Evolutionary conservation across 2,797 vertebrate species (phyloP).

Genomic region (Rhinoraja longicauda): DNA sequence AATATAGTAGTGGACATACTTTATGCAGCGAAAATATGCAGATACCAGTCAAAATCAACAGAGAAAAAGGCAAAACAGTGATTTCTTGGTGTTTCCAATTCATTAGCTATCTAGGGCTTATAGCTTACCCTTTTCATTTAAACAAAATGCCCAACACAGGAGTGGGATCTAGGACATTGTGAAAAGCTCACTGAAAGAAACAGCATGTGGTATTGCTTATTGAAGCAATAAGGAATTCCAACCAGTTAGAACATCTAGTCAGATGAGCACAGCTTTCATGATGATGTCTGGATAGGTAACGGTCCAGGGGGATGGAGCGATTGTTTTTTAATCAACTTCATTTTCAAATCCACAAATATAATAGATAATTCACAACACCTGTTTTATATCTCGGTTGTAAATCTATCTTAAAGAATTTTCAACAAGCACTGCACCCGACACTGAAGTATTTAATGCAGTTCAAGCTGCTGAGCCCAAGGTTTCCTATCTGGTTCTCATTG

Average conservation of each 20-base stretch:
- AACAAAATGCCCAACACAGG: background rate
- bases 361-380: background rate
- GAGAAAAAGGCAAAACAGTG: background rate
- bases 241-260: background rate
- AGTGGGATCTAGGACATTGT: background rate
- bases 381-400: background rate
- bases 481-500: background rate
- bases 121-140: background rate
- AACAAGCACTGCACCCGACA: background rate
- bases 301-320: background rate
- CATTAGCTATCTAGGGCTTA: background rate
- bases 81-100: background rate
- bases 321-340: background rate
- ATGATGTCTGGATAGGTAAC: background rate
- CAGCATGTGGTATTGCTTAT: background rate
- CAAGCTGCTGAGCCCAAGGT: background rate
- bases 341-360: background rate
- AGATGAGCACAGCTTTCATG: background rate
- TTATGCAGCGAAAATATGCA: background rate
- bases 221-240: background rate
- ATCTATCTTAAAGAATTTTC: background rate
- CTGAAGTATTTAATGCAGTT: background rate
- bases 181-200: background rate
- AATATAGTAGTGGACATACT: background rate
- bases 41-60: background rate